Conservation (phyloP, 2,797 vertebrate species). For the Tarsius wallacei region DNA sequence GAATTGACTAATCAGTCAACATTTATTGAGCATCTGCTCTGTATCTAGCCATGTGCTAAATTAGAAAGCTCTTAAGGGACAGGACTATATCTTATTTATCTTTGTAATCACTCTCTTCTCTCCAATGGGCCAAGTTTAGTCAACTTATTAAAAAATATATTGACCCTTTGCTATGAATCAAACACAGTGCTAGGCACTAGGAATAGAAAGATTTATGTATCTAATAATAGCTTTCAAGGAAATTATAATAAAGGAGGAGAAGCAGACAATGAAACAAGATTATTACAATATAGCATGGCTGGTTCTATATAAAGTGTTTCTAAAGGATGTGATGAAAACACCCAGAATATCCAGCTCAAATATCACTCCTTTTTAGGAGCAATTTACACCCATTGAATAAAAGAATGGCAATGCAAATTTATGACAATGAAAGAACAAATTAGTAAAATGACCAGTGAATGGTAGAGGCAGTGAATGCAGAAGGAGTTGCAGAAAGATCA, state of each 20-base stretch:
- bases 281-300: background rate
- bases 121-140: background rate
- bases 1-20: background rate
- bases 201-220: background rate
- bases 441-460: background rate
- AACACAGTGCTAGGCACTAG: background rate
- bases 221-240: background rate
- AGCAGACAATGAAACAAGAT: background rate
- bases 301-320: background rate
- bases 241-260: background rate
- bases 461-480: background rate
- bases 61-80: background rate
- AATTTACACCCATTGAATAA: background rate
- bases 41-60: background rate
- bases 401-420: constrained; percentile 28
- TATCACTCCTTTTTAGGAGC: background rate
- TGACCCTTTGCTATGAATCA: background rate
- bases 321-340: background rate
- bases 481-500: background rate
- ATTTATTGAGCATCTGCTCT: background rate
- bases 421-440: background rate
- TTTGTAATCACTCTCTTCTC: background rate
- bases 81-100: background rate
- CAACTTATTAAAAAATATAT: background rate
- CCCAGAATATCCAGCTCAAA: background rate